These are phyloP conservation scores for Lytechinus variegatus DNA, from an alignment of 35 echinoderm and acorn worm species.

Conservation along the genomic window DNA sequence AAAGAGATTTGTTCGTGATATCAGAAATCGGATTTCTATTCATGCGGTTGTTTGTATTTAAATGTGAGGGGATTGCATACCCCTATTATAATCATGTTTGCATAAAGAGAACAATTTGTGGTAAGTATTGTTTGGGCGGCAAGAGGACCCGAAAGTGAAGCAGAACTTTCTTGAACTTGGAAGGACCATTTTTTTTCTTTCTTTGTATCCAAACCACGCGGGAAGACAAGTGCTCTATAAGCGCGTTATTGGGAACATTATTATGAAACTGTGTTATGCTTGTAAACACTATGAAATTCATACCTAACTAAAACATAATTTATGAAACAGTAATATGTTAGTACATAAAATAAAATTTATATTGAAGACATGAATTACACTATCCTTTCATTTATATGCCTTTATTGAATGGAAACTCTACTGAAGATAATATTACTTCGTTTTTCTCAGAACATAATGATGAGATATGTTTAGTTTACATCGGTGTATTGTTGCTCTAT, in stretches of 20 bases:
- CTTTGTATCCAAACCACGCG: not conserved
- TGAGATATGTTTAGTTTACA: too few relatives aligned
- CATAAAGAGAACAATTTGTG: conserved; percentile 5
- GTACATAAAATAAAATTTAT: too few relatives aligned
- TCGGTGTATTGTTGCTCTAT: too few relatives aligned
- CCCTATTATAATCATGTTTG: conserved; percentile 6
- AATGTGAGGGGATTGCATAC: not conserved
- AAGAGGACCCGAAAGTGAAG: not conserved
- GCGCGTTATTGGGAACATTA: not conserved
- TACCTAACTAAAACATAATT: too few relatives aligned
- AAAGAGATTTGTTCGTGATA: conserved; percentile 5
- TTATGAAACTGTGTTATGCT: too few relatives aligned
- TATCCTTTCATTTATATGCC: too few relatives aligned
- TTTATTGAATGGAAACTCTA: too few relatives aligned
- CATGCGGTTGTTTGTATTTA: not conserved
- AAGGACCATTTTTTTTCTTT: not conserved
- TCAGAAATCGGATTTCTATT: not conserved
- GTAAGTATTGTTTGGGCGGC: not conserved
- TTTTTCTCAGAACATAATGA: too few relatives aligned
- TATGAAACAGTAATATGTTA: too few relatives aligned
- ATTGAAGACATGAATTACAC: too few relatives aligned
- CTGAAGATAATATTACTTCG: too few relatives aligned
- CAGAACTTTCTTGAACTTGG: not conserved
- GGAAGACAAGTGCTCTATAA: not conserved
- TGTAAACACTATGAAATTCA: too few relatives aligned